Base-by-base conservation (phyloP, 2,113 vertebrate species). In the Cynopterus brachyotis region DNA sequence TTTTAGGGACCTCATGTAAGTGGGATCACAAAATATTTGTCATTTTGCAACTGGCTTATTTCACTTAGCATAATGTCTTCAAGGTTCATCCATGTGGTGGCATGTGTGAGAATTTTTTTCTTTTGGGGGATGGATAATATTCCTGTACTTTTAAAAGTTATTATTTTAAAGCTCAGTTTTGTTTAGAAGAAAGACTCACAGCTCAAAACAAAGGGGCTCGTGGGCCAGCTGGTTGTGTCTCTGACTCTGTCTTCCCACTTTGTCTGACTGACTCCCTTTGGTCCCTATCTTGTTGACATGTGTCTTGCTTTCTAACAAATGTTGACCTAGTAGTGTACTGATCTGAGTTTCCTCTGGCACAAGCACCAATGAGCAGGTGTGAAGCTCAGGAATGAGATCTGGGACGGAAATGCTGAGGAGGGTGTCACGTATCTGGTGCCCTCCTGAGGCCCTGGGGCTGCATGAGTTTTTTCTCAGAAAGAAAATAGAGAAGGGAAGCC, bases 1-100 rank as follows among this genome's bases (percentile, higher is more conserved):
- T 30, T 13, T 55, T 2, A 1, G 13, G 67, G 35, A 19, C 64
- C 28, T 66, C 70, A 22, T 1, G 3, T 30, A 26, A 26, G 72
- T 5, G 40, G 32, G 3, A 4, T 78, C 37, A 5, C 5, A 30
- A 8, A 0, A 4, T 6, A 2, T 32, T 2, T 60, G 20, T 47
- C 57, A 45, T 57, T n/a, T 40, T 6, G 35, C 5, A 28, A 11
- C 37, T 0, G 35, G 12, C 35, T 45, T 47, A 6, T 19, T 9
- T 45, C 50, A 0, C 42, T 7, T 1, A 19, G n/a, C n/a, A 0
- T 1, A 0, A 6, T 8, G 24, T 67, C 50, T 37, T 45, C 50
- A 37, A 1, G 3, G 13, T 69, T 30, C 82, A 24, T 9, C 28
- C 6, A 0, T 13, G 13, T 30, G 6, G 3, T 67, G 3, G 6